Conservation (phyloP, 2,797 vertebrate species). For the Pterois miles region DNA sequence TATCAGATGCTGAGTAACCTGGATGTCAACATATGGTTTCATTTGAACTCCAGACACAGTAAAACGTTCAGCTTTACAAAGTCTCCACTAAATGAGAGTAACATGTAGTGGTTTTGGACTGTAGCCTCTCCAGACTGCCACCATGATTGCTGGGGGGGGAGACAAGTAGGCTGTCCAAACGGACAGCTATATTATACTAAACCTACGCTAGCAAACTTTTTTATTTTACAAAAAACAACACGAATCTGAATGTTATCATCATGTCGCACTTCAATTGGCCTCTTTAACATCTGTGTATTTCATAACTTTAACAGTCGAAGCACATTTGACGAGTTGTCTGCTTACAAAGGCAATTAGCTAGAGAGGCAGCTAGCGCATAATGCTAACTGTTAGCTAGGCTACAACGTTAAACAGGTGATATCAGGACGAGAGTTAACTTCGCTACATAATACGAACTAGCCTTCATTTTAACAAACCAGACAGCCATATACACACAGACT, state of each 20-base stretch:
- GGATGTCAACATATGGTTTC: not conserved
- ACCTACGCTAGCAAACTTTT: slow-evolving; percentile 12
- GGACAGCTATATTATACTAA: not conserved
- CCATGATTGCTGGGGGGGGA: slow-evolving; percentile 13
- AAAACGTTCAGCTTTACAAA: not conserved
- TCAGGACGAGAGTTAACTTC: not conserved
- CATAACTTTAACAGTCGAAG: not conserved
- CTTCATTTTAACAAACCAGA: fast-evolving
- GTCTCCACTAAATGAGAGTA: slow-evolving; percentile 1
- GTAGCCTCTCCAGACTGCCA: slow-evolving; percentile 40
- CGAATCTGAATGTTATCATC: fast-evolving
- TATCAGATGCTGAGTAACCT: not conserved
- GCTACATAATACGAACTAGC: not conserved
- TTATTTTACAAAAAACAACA: not conserved
- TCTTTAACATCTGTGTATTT: fast-evolving
- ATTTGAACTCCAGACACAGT: not conserved
- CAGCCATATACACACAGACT: fast-evolving
- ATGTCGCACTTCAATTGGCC: fast-evolving
- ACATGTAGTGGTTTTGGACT: slow-evolving; percentile 19
- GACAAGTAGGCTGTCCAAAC: slow-evolving; percentile 7
- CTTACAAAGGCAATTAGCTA: slow-evolving; percentile 77
- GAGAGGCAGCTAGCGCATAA: slow-evolving; percentile 15
- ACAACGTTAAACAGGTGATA: slow-evolving; percentile 6
- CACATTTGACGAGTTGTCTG: slow-evolving; percentile 21
- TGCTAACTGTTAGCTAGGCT: slow-evolving; percentile 62